These are phyloP conservation scores for Agapetus fuscipes DNA, from an alignment of 2,888 invertebrate genomes.

Conservation along the genomic window DNA sequence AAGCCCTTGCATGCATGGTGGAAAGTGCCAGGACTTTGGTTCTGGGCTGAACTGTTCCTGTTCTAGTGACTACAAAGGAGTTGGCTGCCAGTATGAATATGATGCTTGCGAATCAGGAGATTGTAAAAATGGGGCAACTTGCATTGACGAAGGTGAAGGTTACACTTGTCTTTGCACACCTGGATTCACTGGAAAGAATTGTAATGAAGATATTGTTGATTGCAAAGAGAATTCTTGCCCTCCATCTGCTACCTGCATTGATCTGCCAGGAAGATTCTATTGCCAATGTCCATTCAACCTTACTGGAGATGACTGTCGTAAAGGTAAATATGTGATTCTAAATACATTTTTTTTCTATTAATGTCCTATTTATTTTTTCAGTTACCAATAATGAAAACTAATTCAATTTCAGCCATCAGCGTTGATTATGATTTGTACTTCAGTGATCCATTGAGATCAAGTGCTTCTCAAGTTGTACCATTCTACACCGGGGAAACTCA, in stretches of 20 bases:
- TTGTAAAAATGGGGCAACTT: constrained; percentile 91
- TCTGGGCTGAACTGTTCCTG: constrained; percentile 93
- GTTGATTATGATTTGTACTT: constrained; percentile 97
- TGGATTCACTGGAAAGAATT: constrained; percentile 72
- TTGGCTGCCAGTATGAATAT: constrained; percentile 90
- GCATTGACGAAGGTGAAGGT: constrained; percentile 74
- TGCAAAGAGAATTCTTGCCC: constrained; percentile 92
- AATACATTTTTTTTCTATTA: no score
- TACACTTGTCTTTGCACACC: constrained; percentile 81
- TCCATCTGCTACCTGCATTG: constrained; percentile 86
- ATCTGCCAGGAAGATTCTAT: constrained; percentile 82
- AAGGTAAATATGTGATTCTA: constrained; percentile 70
- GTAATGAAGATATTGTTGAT: constrained; percentile 83
- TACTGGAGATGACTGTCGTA: constrained; percentile 93
- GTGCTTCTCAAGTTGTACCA: constrained; percentile 87
- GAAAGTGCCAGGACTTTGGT: constrained; percentile 91
- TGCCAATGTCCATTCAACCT: constrained; percentile 96
- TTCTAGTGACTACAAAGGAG: constrained; percentile 71
- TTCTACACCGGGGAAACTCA: constrained; percentile 69
- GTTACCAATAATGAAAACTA: constrained; percentile 9
- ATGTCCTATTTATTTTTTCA: constrained; percentile 6
- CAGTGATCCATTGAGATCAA: constrained; percentile 81
- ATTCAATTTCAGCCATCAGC: constrained; percentile 69
- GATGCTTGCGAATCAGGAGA: constrained; percentile 84
- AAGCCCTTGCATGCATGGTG: constrained; percentile 92